A percentile compares a stretch with the other conserved stretches of the same genome.
phyloP scores from a whole-genome alignment of 2,113 vertebrate species.

The Vimba vimba region DNA sequence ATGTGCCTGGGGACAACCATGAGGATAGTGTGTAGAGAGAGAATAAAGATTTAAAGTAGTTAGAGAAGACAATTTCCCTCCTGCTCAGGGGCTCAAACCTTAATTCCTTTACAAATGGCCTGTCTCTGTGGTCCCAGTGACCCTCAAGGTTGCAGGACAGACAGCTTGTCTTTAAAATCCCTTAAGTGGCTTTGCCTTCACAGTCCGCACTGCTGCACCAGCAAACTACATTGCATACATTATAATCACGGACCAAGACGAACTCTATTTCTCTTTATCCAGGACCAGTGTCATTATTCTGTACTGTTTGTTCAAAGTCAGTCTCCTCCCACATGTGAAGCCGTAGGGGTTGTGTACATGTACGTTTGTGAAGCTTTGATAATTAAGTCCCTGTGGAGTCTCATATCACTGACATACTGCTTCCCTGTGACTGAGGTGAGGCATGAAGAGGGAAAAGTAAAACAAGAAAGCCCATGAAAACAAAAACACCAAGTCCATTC shows the following conservation, averaged over 20 bases:
- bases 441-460: not conserved
- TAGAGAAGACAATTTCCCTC: conserved; percentile 25
- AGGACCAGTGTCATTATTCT: conserved; percentile 35
- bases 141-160: conserved; percentile 70
- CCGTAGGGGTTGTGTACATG: conserved; percentile 30
- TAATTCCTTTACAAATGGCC: conserved; percentile 60
- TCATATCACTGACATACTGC: conserved; percentile 63
- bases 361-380: conserved; percentile 59
- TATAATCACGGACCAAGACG: not conserved
- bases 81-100: conserved; percentile 42
- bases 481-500: not conserved
- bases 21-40: conserved; percentile 4
- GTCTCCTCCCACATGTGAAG: conserved; percentile 42
- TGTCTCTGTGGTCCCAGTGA: conserved; percentile 56
- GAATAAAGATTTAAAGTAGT: conserved; percentile 14
- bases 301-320: conserved; percentile 20
- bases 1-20: not conserved
- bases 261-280: not conserved
- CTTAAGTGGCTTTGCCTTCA: conserved; percentile 72
- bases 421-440: conserved; percentile 62
- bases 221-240: conserved; percentile 54
- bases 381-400: conserved; percentile 75
- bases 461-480: conserved; percentile 14
- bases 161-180: conserved; percentile 76
- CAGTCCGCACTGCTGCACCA: conserved; percentile 66